Percentiles rank a stretch among this genome's conserved stretches.
Evolutionary conservation across 2,888 invertebrate genomes (phyloP).

Genomic region (Phorcus lineatus): DNA sequence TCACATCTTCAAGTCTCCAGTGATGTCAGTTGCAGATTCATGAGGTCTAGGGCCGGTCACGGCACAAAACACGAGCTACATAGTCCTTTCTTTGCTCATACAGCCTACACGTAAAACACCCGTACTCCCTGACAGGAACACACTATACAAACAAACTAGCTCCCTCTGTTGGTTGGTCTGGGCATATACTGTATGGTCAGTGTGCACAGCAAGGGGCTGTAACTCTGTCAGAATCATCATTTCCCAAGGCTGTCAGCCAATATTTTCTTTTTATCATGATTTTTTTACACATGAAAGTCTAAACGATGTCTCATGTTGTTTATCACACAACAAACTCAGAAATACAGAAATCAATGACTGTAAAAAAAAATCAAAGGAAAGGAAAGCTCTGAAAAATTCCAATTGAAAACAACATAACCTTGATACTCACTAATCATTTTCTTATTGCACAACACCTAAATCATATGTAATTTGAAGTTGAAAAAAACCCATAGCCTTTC

Average conservation of each 20-base stretch:
- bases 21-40: not conserved
- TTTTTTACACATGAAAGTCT: no score
- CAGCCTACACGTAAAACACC: not conserved
- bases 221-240: not conserved
- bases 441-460: no score
- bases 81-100: not conserved
- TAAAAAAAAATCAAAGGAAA: no score
- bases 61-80: conserved; percentile 1
- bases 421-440: no score
- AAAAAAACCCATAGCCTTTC: no score
- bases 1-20: not conserved
- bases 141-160: conserved; percentile 13
- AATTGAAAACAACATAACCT: no score
- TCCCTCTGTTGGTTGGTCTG: not conserved
- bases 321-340: no score
- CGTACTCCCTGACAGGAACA: conserved; percentile 13
- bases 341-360: no score
- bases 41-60: not conserved
- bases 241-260: not conserved
- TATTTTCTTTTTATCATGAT: no score
- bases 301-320: no score
- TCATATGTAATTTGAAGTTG: no score
- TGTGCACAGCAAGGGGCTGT: not conserved
- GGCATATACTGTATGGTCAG: conserved; percentile 5
- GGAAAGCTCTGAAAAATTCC: no score